phyloP scores from a whole-genome alignment of 2,888 invertebrate genomes.

The Blastobasis lacticolella region DNA sequence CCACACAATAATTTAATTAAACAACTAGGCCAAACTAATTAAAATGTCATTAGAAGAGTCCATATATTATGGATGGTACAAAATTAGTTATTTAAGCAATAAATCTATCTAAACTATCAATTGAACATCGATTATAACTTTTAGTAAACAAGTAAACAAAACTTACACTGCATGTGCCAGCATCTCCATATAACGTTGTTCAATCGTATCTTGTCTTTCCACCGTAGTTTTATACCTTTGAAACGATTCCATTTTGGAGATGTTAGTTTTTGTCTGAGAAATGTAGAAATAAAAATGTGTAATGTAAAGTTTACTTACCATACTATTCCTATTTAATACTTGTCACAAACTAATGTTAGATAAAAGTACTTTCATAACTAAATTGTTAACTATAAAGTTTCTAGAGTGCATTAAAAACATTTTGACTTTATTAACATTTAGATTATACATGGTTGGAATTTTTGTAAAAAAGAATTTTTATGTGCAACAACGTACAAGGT shows the following conservation, averaged over 20 bases:
- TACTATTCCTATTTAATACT: slow-evolving; percentile 28
- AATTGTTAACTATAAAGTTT: slow-evolving; percentile 48
- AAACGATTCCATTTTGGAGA: slow-evolving; percentile 99
- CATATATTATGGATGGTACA: no score
- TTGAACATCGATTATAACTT: no score
- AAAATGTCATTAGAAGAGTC: no score
- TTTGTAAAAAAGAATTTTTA: slow-evolving; percentile 17
- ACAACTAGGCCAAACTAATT: no score
- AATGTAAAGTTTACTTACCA: slow-evolving; percentile 41
- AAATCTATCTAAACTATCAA: no score
- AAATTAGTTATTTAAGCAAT: no score
- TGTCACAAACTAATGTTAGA: slow-evolving; percentile 51
- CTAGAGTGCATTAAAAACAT: slow-evolving; percentile 49
- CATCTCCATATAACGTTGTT: slow-evolving; percentile 99
- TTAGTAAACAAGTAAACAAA: slow-evolving; percentile 19
- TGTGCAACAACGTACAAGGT: slow-evolving; percentile 34
- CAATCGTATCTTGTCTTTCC: slow-evolving; percentile 99
- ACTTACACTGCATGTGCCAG: slow-evolving; percentile 99
- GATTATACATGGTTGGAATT: slow-evolving; percentile 46
- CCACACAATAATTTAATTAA: no score
- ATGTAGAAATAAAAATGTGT: slow-evolving; percentile 18
- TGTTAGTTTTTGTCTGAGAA: slow-evolving; percentile 96
- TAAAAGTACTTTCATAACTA: slow-evolving; percentile 36
- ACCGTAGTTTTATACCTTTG: slow-evolving; percentile 95
- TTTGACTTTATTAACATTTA: slow-evolving; percentile 45